Evolutionary conservation across 2,888 invertebrate species (phyloP).

Genomic region (Coenonympha arcania): DNA sequence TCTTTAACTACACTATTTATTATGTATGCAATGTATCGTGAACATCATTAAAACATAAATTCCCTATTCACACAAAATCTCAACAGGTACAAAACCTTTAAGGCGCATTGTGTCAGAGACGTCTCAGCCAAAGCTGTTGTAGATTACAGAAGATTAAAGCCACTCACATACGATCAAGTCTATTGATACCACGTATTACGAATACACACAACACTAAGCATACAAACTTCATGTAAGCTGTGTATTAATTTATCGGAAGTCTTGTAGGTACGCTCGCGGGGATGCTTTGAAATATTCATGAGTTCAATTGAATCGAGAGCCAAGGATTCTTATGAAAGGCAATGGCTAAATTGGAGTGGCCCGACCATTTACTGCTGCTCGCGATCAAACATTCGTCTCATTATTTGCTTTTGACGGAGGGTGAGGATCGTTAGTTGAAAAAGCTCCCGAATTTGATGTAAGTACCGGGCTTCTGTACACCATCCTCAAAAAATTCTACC

Average conservation of each 20-base stretch:
- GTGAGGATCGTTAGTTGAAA: constrained; percentile 4
- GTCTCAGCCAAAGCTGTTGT: not conserved
- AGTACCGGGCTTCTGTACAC: not conserved
- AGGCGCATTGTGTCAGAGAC: not conserved
- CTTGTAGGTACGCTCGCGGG: constrained; percentile 15
- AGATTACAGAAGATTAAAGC: not conserved
- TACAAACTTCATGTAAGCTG: not conserved
- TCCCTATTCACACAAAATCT: too few relatives aligned
- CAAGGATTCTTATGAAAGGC: constrained; percentile 26
- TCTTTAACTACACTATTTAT: too few relatives aligned
- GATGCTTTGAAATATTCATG: constrained; percentile 25
- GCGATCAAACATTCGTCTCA: constrained; percentile 7
- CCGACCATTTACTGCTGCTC: constrained; percentile 16
- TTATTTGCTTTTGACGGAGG: constrained; percentile 6
- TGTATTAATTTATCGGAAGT: not conserved
- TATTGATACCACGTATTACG: not conserved
- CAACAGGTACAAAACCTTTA: not conserved
- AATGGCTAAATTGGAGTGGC: constrained; percentile 23
- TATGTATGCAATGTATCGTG: too few relatives aligned
- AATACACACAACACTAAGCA: not conserved
- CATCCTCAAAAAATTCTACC: too few relatives aligned
- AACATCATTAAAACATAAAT: too few relatives aligned
- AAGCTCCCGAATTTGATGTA: not conserved
- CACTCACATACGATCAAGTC: not conserved
- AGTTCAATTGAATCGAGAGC: constrained; percentile 23